Evolutionary conservation across 2,888 invertebrate genomes (phyloP), one percentile per base, ranked within the genome.

Genomic region (Mimachlamys varia): DNA sequence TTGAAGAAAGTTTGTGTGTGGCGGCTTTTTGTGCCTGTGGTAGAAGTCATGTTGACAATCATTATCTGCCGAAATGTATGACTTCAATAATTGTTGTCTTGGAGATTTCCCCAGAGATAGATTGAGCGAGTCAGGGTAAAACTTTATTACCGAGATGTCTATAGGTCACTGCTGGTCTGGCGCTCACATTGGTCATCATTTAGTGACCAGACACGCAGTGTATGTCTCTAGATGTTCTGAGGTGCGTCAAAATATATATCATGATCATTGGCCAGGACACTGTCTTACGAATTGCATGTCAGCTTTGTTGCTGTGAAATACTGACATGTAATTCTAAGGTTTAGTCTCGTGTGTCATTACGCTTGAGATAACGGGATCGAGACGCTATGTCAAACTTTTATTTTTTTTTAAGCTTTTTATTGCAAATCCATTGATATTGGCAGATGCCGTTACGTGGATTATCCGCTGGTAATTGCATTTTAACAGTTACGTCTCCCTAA

Each of bases 391-490:
- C n/a, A n/a, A n/a, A n/a, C n/a, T n/a, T n/a, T n/a, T n/a, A n/a
- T n/a, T n/a, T n/a, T n/a, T n/a, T n/a, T n/a, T n/a, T n/a, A n/a
- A n/a, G 76, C 22, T 76, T 76, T 76, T 76, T 76, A 76, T 76
- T 76, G 33, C 76, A 76, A 76, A 76, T 76, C 76, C 33, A 76
- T 76, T 33, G 76, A 76, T 76, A 76, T 27, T 76, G 76, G 76
- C 76, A 10, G 33, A 76, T 76, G 7, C 27, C 33, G 76, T 33
- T 76, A 22, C 27, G 27, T 76, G 33, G 76, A 76, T 76, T 76
- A 76, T 33, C 76, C 10, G 10, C 1, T 22, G 27, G 76, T 76
- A 76, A 76, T 76, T 76, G 33, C 33, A 33, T 76, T 76, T 58
- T n/a, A n/a, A 62, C 33, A 33, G 27, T 76, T 27, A 76, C 15